phyloP scores from a whole-genome alignment of 2,797 vertebrate genomes.

The Myotis planiceps region DNA sequence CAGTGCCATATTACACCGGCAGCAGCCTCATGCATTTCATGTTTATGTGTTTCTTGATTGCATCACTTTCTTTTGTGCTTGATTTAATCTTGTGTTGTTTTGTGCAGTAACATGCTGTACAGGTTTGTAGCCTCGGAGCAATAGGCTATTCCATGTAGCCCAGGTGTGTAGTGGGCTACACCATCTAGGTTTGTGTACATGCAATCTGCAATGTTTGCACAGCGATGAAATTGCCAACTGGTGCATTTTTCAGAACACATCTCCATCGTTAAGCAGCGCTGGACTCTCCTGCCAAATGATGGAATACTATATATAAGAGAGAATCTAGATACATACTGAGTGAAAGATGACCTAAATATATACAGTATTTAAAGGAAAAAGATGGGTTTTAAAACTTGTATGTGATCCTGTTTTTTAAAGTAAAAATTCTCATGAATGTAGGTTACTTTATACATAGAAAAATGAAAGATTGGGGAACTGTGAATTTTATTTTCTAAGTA shows the following conservation, averaged over 20 bases:
- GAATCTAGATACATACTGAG: neutral
- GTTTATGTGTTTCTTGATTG: neutral
- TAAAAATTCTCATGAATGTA: neutral
- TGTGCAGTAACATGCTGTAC: neutral
- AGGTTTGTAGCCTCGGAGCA: neutral
- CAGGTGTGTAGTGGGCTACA: neutral
- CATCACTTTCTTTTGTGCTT: neutral
- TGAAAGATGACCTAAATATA: neutral
- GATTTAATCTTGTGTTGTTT: neutral
- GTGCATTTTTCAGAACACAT: neutral
- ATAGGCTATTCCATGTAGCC: neutral
- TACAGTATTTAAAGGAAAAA: neutral
- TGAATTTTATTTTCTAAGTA: conserved; percentile 32
- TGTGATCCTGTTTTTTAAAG: conserved; percentile 13
- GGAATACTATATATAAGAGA: neutral
- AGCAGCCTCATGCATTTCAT: neutral
- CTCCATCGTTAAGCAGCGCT: neutral
- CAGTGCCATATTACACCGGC: neutral
- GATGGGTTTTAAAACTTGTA: neutral
- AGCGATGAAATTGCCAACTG: neutral
- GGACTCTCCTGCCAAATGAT: neutral
- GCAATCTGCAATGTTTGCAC: neutral
- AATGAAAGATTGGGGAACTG: neutral
- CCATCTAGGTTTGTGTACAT: neutral
- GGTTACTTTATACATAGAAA: conserved; percentile 18